Evolutionary conservation across 2,797 vertebrate genomes (phyloP).

Genomic region (Anguilla obscura): DNA sequence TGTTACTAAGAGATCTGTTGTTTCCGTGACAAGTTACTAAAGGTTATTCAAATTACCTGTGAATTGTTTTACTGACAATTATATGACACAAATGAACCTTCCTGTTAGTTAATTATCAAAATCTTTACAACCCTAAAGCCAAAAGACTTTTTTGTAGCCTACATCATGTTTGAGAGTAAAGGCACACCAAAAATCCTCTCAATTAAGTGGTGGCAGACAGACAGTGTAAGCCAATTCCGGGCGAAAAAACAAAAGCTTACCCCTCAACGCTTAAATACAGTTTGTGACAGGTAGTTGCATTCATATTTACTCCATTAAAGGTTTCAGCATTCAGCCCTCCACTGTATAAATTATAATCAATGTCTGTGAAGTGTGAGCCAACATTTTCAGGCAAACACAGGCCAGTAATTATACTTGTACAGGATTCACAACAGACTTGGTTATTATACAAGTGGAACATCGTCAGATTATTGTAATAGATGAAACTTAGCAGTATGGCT

Average conservation of each 20-base stretch:
- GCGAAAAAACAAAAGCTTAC: not conserved
- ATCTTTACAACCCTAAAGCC: slow-evolving; percentile 36
- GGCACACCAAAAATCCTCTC: not conserved
- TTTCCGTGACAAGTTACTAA: slow-evolving; percentile 31
- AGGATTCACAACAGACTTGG: slow-evolving; percentile 13
- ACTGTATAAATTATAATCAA: slow-evolving; percentile 5
- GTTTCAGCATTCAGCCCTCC: slow-evolving; percentile 11
- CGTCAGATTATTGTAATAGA: slow-evolving; percentile 3
- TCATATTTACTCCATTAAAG: slow-evolving; percentile 14
- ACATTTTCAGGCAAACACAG: slow-evolving; percentile 21
- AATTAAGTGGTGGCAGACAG: slow-evolving; percentile 12
- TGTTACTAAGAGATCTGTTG: slow-evolving; percentile 38
- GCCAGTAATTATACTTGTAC: slow-evolving; percentile 6
- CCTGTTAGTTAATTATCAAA: slow-evolving; percentile 47
- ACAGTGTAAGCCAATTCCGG: not conserved
- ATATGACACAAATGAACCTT: slow-evolving; percentile 42
- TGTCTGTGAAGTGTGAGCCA: slow-evolving; percentile 30
- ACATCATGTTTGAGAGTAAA: not conserved
- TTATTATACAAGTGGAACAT: slow-evolving; percentile 30
- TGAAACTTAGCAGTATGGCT: slow-evolving; percentile 45
- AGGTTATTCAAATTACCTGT: slow-evolving; percentile 50
- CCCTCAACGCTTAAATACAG: not conserved
- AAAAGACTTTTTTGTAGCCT: not conserved
- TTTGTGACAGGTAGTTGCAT: not conserved
- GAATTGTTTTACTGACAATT: slow-evolving; percentile 49